Percentiles rank a stretch among this genome's conserved stretches.
Evolutionary conservation across 53 echinoderm and acorn worm species (phyloP).

Genomic region (Stichopus horrens): DNA sequence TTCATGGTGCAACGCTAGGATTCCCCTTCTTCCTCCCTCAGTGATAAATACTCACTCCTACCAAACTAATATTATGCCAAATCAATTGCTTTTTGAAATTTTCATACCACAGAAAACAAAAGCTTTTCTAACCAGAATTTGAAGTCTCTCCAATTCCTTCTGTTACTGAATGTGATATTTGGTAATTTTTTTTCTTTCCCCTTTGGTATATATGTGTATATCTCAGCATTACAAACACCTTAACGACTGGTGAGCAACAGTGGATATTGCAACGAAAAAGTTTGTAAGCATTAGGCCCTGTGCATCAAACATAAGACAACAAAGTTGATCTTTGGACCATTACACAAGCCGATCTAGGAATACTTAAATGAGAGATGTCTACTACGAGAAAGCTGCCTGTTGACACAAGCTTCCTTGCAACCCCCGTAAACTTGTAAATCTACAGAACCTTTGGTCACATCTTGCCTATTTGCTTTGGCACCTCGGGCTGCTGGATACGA

Average conservation of each 20-base stretch:
- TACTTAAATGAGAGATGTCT: not conserved
- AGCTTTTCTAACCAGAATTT: not conserved
- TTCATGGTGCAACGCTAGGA: not conserved
- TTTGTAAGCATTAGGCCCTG: constrained; percentile 7
- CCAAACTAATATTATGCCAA: too few species aligned
- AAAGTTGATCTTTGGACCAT: constrained; percentile 14
- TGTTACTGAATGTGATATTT: not conserved
- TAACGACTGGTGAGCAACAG: not conserved
- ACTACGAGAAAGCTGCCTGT: not conserved
- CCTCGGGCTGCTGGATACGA: not conserved
- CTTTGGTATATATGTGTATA: not conserved
- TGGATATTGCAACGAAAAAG: not conserved
- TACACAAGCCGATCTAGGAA: not conserved
- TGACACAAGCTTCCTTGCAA: not conserved
- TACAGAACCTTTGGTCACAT: not conserved
- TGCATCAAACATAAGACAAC: not conserved
- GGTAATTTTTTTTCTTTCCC: not conserved
- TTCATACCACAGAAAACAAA: not conserved
- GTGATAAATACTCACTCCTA: too few species aligned
- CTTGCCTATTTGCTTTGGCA: not conserved
- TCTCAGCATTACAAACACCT: not conserved
- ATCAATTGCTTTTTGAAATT: not conserved
- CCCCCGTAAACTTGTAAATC: not conserved
- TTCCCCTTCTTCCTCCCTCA: not conserved
- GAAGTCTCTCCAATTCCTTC: not conserved